Percentiles rank a stretch among this genome's conserved stretches.
Conservation (phyloP, 2,113 vertebrate species). For the Ahaetulla prasina region DNA sequence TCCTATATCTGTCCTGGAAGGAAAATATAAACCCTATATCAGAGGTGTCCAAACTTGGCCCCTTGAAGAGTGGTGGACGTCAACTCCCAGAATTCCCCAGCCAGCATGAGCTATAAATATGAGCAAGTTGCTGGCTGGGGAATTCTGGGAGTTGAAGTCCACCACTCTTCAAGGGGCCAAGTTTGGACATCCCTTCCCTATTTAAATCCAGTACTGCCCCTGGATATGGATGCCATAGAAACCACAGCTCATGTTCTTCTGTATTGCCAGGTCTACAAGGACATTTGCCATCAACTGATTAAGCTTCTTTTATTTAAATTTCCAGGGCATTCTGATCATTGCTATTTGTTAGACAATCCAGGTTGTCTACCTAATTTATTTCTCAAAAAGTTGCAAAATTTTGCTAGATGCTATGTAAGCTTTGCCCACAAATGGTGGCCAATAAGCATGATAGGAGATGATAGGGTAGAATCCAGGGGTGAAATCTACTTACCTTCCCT, state of each 20-base stretch:
- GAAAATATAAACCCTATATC: not conserved
- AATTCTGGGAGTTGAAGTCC: no score
- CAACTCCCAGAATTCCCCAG: no score
- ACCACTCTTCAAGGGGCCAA: no score
- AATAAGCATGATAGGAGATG: no score
- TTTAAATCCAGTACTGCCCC: not conserved
- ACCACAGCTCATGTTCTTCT: not conserved
- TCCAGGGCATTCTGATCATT: not conserved
- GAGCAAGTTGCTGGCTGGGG: no score
- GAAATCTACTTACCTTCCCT: no score
- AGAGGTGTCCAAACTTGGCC: no score
- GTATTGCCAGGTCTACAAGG: not conserved
- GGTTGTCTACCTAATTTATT: no score
- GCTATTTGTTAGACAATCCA: not conserved
- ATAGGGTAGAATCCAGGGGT: no score
- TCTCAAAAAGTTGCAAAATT: not conserved
- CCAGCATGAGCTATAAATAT: no score
- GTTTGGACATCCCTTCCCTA: no score
- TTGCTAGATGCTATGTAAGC: not conserved
- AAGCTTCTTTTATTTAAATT: not conserved
- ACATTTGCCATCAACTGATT: not conserved
- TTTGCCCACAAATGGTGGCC: not conserved
- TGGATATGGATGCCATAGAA: not conserved
- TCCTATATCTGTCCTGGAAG: not conserved
- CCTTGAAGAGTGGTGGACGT: no score